phyloP scores from a whole-genome alignment of 2,888 invertebrate species.

The Cerastis rubricosa region DNA sequence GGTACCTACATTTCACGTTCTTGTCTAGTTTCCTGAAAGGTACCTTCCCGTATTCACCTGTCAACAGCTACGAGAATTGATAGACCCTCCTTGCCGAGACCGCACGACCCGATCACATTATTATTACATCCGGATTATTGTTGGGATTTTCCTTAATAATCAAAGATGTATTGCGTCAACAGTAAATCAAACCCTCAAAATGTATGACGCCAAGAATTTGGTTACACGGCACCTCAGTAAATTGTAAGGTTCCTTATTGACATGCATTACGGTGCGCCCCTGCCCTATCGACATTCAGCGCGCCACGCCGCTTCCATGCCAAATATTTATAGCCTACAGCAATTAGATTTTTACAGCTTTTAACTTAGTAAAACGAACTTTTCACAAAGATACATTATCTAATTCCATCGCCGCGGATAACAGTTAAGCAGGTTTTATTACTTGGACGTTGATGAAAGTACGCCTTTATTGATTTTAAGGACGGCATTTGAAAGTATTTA shows the following conservation, averaged over 20 bases:
- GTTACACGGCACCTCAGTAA: constrained; percentile 76
- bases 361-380: constrained; percentile 79
- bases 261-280: constrained; percentile 83
- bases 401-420: constrained; percentile 86
- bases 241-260: constrained; percentile 84
- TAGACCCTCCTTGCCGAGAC: constrained; percentile 23
- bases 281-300: constrained; percentile 82
- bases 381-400: constrained; percentile 86
- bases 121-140: constrained; percentile 52
- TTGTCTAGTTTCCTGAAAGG: background rate
- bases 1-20: constrained; percentile 8
- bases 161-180: constrained; percentile 55
- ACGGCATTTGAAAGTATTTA: constrained; percentile 87
- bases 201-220: constrained; percentile 79
- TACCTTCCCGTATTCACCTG: constrained; percentile 19
- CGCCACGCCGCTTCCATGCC: constrained; percentile 78
- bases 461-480: constrained; percentile 89
- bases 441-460: constrained; percentile 86
- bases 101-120: constrained; percentile 49
- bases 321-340: constrained; percentile 86
- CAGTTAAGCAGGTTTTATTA: constrained; percentile 88
- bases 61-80: constrained; percentile 28
- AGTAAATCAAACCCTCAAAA: constrained; percentile 72
- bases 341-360: constrained; percentile 86
- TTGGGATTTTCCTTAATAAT: constrained; percentile 53